Evolutionary conservation across 2,113 vertebrate genomes (phyloP).

Genomic region (Tachysurus fulvidraco): DNA sequence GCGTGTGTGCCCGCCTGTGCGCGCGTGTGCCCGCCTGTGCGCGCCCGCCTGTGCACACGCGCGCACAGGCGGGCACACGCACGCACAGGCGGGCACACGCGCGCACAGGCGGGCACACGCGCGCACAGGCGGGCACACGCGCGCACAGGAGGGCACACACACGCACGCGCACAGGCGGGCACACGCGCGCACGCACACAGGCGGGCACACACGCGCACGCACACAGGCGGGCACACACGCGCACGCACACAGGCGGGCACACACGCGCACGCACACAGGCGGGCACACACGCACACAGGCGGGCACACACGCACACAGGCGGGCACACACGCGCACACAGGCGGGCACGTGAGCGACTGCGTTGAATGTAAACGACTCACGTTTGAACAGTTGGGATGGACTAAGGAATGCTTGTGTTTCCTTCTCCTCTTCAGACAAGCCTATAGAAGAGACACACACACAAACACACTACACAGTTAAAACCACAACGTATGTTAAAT

Average conservation of each 20-base stretch:
- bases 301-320: no score
- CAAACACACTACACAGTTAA: neutral
- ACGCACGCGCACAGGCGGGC: neutral
- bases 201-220: neutral
- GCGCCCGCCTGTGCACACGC: no score
- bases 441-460: conserved; percentile 40
- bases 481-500: neutral
- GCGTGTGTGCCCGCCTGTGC: no score
- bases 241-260: no score
- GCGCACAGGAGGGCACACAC: no score
- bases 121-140: no score
- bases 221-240: neutral
- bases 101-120: neutral
- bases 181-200: neutral
- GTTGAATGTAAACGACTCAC: conserved; percentile 48
- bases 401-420: conserved; percentile 63
- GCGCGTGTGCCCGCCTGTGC: no score
- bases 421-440: conserved; percentile 56
- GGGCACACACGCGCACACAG: neutral
- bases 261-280: no score
- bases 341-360: no score
- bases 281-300: no score
- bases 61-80: no score
- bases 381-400: conserved; percentile 53
- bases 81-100: no score